Evolutionary conservation across 2,797 vertebrate species (phyloP).

Genomic region (Peromyscus attwateri): DNA sequence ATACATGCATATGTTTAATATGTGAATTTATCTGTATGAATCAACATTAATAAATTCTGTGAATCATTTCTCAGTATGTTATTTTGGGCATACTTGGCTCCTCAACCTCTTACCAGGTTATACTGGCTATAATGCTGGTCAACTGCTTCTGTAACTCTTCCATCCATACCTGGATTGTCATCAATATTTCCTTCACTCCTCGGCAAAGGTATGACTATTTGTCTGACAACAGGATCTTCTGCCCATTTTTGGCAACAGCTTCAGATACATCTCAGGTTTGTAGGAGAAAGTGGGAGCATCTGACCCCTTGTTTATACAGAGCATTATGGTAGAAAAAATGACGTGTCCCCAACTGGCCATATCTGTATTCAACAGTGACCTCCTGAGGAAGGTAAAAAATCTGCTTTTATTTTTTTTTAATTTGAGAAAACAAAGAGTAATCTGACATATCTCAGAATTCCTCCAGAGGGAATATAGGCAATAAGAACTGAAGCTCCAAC

Average conservation of each 20-base stretch:
- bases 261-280: background rate
- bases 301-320: background rate
- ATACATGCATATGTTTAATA: background rate
- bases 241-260: background rate
- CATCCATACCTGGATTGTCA: background rate
- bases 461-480: slow-evolving; percentile 51
- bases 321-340: background rate
- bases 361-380: background rate
- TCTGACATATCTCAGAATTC: slow-evolving; percentile 43
- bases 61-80: background rate
- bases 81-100: background rate
- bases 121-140: background rate
- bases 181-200: background rate
- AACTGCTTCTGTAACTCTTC: background rate
- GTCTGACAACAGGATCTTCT: background rate
- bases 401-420: background rate
- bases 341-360: background rate
- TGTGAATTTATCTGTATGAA: background rate
- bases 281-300: background rate
- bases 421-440: slow-evolving; percentile 57
- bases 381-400: slow-evolving; percentile 10
- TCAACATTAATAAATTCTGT: background rate
- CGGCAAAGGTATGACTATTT: background rate
- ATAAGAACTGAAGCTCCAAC: slow-evolving; percentile 69
- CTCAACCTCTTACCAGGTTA: background rate